Base-by-base conservation (phyloP, 2,888 invertebrate genomes). In the Anoplius nigerrimus region DNA sequence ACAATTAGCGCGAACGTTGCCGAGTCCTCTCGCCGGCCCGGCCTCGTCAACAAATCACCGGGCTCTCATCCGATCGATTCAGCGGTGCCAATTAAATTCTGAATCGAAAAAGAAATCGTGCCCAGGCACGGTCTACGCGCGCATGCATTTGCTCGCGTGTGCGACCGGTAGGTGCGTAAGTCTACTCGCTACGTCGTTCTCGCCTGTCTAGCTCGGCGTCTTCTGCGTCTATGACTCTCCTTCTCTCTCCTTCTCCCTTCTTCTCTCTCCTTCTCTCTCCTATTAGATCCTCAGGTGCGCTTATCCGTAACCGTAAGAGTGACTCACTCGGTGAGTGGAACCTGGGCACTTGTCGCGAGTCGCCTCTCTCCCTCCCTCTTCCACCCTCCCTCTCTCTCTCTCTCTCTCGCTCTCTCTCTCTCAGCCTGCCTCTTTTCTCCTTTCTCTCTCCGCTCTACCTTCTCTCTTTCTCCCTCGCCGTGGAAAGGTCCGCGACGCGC, bases 331-430 rank as follows among this genome's bases (percentile, higher is more conserved):
- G 78, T 69, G 74, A 78, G 72, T 69, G 78, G 78, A 55, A 62
- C 74, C n/a, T 21, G 74, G 70, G 70, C 78, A 78, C 78, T 78
- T 78, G 78, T 78, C 79, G 75, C 72, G 70, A 48, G 62, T 75
- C 24, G 71, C 68, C 67, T 72, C 56, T 56, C 21, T 20, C 56
- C 13, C 6, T 27, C 34, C 11, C 34, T 34, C 34, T 13, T n/a
- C 24, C 54, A 8, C n/a, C 34, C 27, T 55, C 34, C 34, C n/a
- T 27, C 55, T 55, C 27, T 55, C 55, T 34, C 34, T 15, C 34
- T 34, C 21, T 34, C 20, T 11, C 54, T n/a, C 55, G 18, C 11
- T 18, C 34, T 56, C 15, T 5, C 15, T 13, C 56, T 11, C 54
- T n/a, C 55, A 11, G 8, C 34, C 34, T 56, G 3, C 15, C 15